Evolutionary conservation across 2,888 invertebrate genomes (phyloP), one percentile per base, ranked within the genome.

Genomic region (Rhodophaea formosa): DNA sequence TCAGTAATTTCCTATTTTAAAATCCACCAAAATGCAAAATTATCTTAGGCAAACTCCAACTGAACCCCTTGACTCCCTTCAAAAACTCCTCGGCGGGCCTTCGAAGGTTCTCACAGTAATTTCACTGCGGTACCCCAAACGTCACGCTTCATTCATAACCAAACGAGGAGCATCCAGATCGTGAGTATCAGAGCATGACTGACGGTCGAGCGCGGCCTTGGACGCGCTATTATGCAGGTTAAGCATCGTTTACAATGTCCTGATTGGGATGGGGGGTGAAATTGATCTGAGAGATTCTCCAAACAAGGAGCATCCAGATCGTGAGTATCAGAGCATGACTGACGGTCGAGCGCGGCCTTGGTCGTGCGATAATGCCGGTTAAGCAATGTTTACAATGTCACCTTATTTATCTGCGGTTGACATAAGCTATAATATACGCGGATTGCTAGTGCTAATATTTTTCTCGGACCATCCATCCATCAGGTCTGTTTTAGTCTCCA

Each of bases 171-270:
- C 17, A 32, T 17, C 51, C 51, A 39, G 12, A 30, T 44, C 44
- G 53, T 44, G 53, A 7, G 14, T 53, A 53, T 53, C 53, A 53
- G 53, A 44, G 53, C 53, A 30, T 53, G 43, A 43, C 43, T 44
- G 53, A 15, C 7, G n/a, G 16, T 32, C 10, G 17, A 12, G 52
- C 2, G 6, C 43, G 44, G 53, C 53, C 44, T 53, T 44, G 43
- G 12, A 12, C 53, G 30, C 43, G 43, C n/a, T n/a, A 29, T 52
- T 23, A 42, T 35, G 39, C 12, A 15, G 35, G 51, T 51, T 39
- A 51, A n/a, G 51, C 17, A 39, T 15, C 23, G 7, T 29, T 2
- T 30, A 14, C 8, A 15, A 30, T 30, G 14, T 30, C 47, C 47
- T 14, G 47, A 2, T 7, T 49, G 30, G 8, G 30, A 46, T 46